Base-by-base conservation (phyloP, 2,888 invertebrate species). In the Coleophora flavipennella region DNA sequence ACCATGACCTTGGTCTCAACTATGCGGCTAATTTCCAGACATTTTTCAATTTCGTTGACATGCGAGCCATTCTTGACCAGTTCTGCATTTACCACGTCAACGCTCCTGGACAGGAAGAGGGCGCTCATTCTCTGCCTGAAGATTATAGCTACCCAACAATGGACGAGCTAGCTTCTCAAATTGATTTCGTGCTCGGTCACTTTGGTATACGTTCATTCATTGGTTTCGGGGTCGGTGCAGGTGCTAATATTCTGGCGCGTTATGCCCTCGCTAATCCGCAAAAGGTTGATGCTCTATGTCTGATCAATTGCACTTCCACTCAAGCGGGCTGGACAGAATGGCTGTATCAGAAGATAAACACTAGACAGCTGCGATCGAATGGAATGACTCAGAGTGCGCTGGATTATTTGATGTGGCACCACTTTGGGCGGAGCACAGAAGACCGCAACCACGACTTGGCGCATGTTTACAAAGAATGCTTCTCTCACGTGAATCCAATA, bases 381-480 rank as follows among this genome's bases (percentile, higher is more conserved):
- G 96, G 95, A 38, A 95, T 96, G 95, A 96, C 95, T 38, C 95
- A 96, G 67, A 92, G 95, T 40, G 95, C 96, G 4, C 86, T 96
- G 49, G 97, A 99, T 64, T 99, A 99, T 68, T 86, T 99, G 50
- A 95, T 99, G 94, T 99, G 99, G 99, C 98, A 99, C 80, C 99
- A 99, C 76, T 99, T 99, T 76, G 99, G 99, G 44, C 90, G 93
- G 39, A 83, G 83, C 53, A 93, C 93, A 13, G 95, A 96, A 64
- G 95, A 96, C 50, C 89, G 95, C 44, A 97, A 97, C 71, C 95
- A 96, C 65, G 99, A 99, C 71, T 86, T 99, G 64, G 93, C 96
- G 1, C 91, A 93, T 57, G 94, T 96, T 45, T 99, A 96, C 86
- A 93, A 93, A 68, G 94, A 94, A 53, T 96, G 96, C 75, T 97